A percentile compares a stretch with the other conserved stretches of the same genome.
phyloP scores from a whole-genome alignment of 1,140 invertebrate species.

The Himalopsyche phryganea region DNA sequence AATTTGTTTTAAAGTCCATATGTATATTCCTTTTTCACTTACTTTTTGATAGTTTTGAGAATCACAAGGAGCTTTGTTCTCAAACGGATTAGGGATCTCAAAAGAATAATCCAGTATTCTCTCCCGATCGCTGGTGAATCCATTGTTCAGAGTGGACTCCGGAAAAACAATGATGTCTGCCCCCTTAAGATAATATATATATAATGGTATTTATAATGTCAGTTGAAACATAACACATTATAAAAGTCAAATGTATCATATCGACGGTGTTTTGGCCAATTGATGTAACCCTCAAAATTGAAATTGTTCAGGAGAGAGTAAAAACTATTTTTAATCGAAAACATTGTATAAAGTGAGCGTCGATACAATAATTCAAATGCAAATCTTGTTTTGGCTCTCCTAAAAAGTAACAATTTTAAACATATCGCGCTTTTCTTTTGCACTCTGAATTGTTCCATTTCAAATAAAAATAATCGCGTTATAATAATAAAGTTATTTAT shows the following conservation, averaged over 20 bases:
- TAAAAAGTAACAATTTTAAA: too few relatives aligned
- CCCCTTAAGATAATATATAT: conserved; percentile 3
- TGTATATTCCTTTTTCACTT: too few relatives aligned
- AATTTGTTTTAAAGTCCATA: too few relatives aligned
- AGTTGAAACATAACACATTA: too few relatives aligned
- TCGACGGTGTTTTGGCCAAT: background rate
- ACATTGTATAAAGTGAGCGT: background rate
- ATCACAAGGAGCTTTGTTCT: conserved; percentile 10
- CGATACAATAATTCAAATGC: too few relatives aligned
- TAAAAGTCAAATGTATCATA: too few relatives aligned
- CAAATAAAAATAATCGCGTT: too few relatives aligned
- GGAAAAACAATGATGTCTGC: conserved; percentile 24
- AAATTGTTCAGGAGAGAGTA: background rate
- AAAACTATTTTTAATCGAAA: background rate
- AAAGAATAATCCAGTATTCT: background rate
- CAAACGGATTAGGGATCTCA: conserved; percentile 5
- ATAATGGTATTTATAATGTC: too few relatives aligned
- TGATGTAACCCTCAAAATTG: background rate
- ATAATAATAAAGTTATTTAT: too few relatives aligned
- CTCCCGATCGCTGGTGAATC: conserved; percentile 3
- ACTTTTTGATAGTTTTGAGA: background rate
- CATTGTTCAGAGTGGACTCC: conserved; percentile 16
- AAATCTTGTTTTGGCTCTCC: too few relatives aligned
- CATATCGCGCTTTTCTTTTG: too few relatives aligned
- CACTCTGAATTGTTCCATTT: too few relatives aligned